Evolutionary conservation across 2,888 invertebrate species (phyloP).

Genomic region (Chrysotoxum bicinctum): DNA sequence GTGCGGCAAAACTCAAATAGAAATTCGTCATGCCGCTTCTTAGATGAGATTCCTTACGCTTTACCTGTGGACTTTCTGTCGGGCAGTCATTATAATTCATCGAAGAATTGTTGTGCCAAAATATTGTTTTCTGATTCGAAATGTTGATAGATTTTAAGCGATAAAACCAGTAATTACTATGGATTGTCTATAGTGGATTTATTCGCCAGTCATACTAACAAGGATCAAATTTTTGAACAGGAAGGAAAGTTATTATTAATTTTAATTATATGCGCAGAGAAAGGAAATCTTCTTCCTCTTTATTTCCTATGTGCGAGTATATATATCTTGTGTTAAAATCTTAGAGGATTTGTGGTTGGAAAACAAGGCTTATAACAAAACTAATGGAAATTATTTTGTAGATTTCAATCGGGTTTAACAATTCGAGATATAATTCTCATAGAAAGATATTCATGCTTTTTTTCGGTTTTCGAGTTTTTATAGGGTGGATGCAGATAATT

Average conservation of each 20-base stretch:
- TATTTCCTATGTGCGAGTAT: neutral
- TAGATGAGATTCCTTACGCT: conserved; percentile 20
- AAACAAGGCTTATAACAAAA: conserved; percentile 19
- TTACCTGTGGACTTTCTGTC: conserved; percentile 50
- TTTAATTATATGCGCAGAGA: conserved; percentile 52
- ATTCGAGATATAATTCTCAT: neutral
- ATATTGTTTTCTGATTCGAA: conserved; percentile 67
- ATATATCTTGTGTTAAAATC: conserved; percentile 44
- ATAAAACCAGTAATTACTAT: conserved; percentile 64
- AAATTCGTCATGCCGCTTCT: conserved; percentile 66
- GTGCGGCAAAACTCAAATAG: conserved; percentile 72
- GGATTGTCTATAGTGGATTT: conserved; percentile 47
- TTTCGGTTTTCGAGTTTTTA: neutral
- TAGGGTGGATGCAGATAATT: neutral
- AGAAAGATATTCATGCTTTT: neutral
- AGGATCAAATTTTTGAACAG: conserved; percentile 55
- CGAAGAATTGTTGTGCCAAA: conserved; percentile 54
- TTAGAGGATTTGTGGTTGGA: conserved; percentile 17
- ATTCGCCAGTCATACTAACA: conserved; percentile 53
- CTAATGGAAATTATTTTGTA: neutral
- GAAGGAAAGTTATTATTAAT: conserved; percentile 64
- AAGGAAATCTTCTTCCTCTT: conserved; percentile 35
- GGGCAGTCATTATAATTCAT: conserved; percentile 5
- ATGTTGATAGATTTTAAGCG: conserved; percentile 64
- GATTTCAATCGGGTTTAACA: neutral